Evolutionary conservation across 2,797 vertebrate genomes (phyloP), one percentile per base, ranked within the genome.

Genomic region (Takifugu ocellatus): DNA sequence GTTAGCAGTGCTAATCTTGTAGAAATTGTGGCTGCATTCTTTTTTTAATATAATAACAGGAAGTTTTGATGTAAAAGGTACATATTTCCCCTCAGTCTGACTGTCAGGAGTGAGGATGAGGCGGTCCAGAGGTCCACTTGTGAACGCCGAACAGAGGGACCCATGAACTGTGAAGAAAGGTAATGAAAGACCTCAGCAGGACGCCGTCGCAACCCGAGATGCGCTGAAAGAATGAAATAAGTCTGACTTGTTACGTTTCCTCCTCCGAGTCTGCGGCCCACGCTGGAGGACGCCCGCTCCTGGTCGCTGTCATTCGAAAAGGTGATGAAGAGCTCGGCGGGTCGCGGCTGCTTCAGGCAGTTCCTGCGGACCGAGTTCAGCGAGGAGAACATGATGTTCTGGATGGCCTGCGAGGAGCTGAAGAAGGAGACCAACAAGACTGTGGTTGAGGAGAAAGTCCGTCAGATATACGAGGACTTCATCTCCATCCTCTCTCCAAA

Each of bases 331-430:
- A 96, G 93, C 9, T 92, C 96, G 1, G 92, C 92, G 0, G 97
- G 97, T 31, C 93, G 97, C 59, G 84, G 92, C 31, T 91, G 91
- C 68, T 98, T 99, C 75, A 91, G 94, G 25, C 94, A 97, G 72
- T 99, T 97, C 79, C 93, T 99, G 31, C 90, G 94, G 68, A 94
- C 95, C 0, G 97, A 99, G 86, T 99, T 96, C 91, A 99, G 97
- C 0, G 97, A 99, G 79, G 97, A 99, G 78, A 99, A 99, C 84
- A 95, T 99, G 92, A 93, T 97, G 77, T 99, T 99, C 91, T 99
- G 97, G 97, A 92, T 99, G 81, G 92, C 93, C 54, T 99, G 97
- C 25, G 97, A 99, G 75, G 96, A 97, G 51, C 90, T 99, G 51
- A 98, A 96, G 61, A 94, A 94, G 82, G 96, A 99, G 90, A 94